Conservation (phyloP, 2,888 invertebrate genomes). For the Auanema freiburgensis region DNA sequence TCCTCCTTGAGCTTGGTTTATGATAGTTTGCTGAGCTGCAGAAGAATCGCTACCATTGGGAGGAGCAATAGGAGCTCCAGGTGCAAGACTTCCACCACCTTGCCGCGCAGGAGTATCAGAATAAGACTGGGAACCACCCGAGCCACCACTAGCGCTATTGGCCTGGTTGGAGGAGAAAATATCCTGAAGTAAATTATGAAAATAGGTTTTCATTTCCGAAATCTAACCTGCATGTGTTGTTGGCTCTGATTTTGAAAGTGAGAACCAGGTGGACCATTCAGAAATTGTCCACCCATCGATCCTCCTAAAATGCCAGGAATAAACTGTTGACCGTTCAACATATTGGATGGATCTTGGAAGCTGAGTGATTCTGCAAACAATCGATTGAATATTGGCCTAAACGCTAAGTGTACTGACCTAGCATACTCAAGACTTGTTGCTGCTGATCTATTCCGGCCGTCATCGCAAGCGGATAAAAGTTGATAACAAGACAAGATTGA, state of each 20-base stretch:
- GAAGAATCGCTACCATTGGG: slow-evolving; percentile 19
- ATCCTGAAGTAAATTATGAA: slow-evolving; percentile 23
- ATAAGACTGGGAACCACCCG: slow-evolving; percentile 30
- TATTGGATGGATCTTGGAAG: slow-evolving; percentile 38
- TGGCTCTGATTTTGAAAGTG: slow-evolving; percentile 2
- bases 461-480: slow-evolving; percentile 12
- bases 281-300: slow-evolving; percentile 21
- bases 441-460: slow-evolving; percentile 39
- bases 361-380: slow-evolving; percentile 30
- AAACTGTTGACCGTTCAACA: slow-evolving; percentile 31
- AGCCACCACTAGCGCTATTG: slow-evolving; percentile 10
- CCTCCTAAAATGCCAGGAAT: slow-evolving; percentile 11
- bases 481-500: neutral
- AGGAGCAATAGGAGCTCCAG: slow-evolving; percentile 46
- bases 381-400: neutral
- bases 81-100: slow-evolving; percentile 44
- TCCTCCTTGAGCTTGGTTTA: slow-evolving; percentile 9
- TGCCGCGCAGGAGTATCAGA: slow-evolving; percentile 27
- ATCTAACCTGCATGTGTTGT: slow-evolving; percentile 5
- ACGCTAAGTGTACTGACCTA: slow-evolving; percentile 22
- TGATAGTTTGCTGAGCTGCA: neutral
- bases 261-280: neutral
- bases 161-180: slow-evolving; percentile 29
- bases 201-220: slow-evolving; percentile 8
- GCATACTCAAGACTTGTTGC: slow-evolving; percentile 34